phyloP scores from a whole-genome alignment of 2,113 vertebrate species.

The Bostrychus sinensis region DNA sequence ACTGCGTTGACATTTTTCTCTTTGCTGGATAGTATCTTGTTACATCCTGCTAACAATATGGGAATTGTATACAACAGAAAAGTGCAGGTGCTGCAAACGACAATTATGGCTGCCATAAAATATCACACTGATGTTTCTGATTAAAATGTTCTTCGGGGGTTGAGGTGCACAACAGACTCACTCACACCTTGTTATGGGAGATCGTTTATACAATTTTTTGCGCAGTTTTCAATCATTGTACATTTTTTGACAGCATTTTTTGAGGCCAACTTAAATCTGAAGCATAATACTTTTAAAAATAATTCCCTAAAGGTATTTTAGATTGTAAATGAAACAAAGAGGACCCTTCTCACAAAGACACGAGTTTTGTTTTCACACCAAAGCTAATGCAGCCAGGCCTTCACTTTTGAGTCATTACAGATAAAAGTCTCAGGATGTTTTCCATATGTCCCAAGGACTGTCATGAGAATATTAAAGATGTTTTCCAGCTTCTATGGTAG shows the following conservation, averaged over 20 bases:
- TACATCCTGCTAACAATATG: constrained; percentile 35
- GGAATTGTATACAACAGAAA: constrained; percentile 30
- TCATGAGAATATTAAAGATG: constrained; percentile 92
- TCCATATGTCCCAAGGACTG: constrained; percentile 90
- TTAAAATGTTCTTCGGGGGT: constrained; percentile 28
- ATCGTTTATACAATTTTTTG: constrained; percentile 43
- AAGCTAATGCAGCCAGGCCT: constrained; percentile 82
- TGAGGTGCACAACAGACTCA: constrained; percentile 41
- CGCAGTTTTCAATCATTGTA: constrained; percentile 35
- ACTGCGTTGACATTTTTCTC: constrained; percentile 40
- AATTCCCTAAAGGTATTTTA: not conserved
- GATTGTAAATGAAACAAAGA: not conserved
- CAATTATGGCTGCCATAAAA: constrained; percentile 36
- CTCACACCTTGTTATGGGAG: constrained; percentile 28
- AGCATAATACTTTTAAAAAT: constrained; percentile 3
- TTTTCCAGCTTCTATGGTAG: constrained; percentile 90
- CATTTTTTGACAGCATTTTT: constrained; percentile 24
- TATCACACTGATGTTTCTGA: constrained; percentile 24
- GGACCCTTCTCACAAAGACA: constrained; percentile 36
- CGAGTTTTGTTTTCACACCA: constrained; percentile 79
- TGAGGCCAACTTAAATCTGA: constrained; percentile 27
- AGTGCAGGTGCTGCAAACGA: constrained; percentile 16
- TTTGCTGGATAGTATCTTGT: constrained; percentile 29
- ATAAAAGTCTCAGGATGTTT: constrained; percentile 91
- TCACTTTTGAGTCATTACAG: constrained; percentile 83